A percentile compares a stretch with the other conserved stretches of the same genome.
Evolutionary conservation across 2,113 vertebrate genomes (phyloP).

Genomic region (Corythornis vintsioides): DNA sequence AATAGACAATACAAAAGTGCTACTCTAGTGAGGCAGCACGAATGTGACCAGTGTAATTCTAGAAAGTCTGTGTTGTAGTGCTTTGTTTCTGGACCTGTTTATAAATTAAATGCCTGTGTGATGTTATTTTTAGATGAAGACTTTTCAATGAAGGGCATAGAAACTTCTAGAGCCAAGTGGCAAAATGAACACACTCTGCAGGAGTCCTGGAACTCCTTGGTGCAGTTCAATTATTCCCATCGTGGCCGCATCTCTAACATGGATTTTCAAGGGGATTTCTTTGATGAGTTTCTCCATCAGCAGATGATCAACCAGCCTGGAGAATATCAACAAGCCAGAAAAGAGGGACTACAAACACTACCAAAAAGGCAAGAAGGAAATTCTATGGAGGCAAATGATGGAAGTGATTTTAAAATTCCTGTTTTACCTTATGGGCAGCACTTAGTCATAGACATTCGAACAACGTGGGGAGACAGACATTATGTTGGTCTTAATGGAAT

Average conservation of each 20-base stretch:
- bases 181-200: conserved; percentile 80
- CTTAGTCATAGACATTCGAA: conserved; percentile 85
- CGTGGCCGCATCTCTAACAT: conserved; percentile 90
- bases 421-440: conserved; percentile 87
- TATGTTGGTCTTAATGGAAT: conserved; percentile 95
- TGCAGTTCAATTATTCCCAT: conserved; percentile 90
- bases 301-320: conserved; percentile 69
- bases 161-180: conserved; percentile 51
- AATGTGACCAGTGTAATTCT: not conserved
- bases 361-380: conserved; percentile 29
- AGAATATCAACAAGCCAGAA: conserved; percentile 9
- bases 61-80: not conserved
- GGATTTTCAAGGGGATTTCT: conserved; percentile 88
- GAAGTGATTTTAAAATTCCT: conserved; percentile 87
- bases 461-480: conserved; percentile 97
- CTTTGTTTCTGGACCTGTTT: not conserved
- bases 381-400: conserved; percentile 60
- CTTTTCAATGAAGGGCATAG: not conserved
- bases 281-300: conserved; percentile 92
- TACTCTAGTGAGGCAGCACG: rapidly evolving
- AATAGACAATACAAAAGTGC: not conserved
- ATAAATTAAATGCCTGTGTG: not conserved
- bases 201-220: conserved; percentile 91
- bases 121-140: conserved; percentile 67
- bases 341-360: conserved; percentile 49